phyloP scores from a whole-genome alignment of 2,113 vertebrate species.

The Cryptotis parvus region DNA sequence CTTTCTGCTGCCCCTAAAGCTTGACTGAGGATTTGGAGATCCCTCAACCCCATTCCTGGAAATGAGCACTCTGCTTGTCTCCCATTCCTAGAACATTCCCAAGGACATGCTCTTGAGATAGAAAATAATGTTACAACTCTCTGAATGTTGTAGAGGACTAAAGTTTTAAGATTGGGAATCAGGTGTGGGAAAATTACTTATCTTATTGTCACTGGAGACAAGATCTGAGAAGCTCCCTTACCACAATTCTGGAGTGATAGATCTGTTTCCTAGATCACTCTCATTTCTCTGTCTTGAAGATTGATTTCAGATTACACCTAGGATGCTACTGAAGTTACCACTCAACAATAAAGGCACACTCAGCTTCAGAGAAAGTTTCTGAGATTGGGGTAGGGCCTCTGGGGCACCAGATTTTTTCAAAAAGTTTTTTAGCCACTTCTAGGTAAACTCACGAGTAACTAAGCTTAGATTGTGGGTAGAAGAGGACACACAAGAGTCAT shows the following conservation, averaged over 20 bases:
- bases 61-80: not conserved
- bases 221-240: not conserved
- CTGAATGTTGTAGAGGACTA: not conserved
- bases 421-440: not conserved
- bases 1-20: not conserved
- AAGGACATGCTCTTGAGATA: not conserved
- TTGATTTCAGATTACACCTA: not conserved
- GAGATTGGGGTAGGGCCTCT: not conserved
- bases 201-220: not conserved
- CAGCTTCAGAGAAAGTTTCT: constrained; percentile 2
- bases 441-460: not conserved
- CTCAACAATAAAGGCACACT: not conserved
- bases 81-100: not conserved
- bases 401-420: not conserved
- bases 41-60: not conserved
- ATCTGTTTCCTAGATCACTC: not conserved
- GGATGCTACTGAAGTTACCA: not conserved
- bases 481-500: not conserved
- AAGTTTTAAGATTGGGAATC: not conserved
- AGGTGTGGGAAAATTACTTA: not conserved
- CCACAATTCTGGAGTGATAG: not conserved
- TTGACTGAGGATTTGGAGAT: not conserved
- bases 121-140: not conserved
- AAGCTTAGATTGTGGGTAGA: not conserved
- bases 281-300: not conserved